Percentiles rank a stretch among this genome's conserved stretches.
Evolutionary conservation across 1,140 invertebrate genomes (phyloP).

Genomic region (Calliopsis andreniformis): DNA sequence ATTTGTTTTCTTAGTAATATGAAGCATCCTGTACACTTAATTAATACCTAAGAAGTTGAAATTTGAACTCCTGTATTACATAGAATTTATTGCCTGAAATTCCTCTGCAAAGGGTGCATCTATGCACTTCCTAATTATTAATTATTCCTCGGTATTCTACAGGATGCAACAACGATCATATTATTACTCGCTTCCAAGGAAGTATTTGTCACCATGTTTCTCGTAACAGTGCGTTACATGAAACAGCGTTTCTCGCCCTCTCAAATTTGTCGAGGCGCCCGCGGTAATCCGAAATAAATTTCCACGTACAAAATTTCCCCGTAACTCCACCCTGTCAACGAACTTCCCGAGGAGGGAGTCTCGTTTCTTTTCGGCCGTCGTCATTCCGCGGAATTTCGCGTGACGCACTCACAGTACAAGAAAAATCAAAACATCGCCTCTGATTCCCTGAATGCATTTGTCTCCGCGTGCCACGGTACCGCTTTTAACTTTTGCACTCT

Average conservation of each 20-base stretch:
- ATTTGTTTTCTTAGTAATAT: too few species aligned
- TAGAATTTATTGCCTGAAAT: too few species aligned
- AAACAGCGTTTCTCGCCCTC: background rate
- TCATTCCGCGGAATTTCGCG: slow-evolving; percentile 26
- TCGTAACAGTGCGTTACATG: background rate
- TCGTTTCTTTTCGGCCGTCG: slow-evolving; percentile 15
- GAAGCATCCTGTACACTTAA: too few species aligned
- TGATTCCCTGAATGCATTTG: slow-evolving; percentile 34
- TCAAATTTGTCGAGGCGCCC: slow-evolving; percentile 3
- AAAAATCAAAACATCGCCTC: slow-evolving; percentile 40
- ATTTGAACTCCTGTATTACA: too few species aligned
- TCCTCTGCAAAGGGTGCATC: too few species aligned
- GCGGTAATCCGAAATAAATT: slow-evolving; percentile 33
- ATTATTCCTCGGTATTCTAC: background rate
- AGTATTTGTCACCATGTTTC: slow-evolving; percentile 28
- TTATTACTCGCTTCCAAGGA: background rate
- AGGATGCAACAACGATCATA: background rate
- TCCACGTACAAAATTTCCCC: slow-evolving; percentile 24
- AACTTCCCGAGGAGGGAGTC: background rate
- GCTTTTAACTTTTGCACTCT: slow-evolving; percentile 30
- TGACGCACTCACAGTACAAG: slow-evolving; percentile 30
- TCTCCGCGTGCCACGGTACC: background rate
- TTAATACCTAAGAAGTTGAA: too few species aligned
- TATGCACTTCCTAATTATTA: background rate
- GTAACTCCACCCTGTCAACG: slow-evolving; percentile 22